Evolutionary conservation across 2,113 vertebrate species (phyloP), one percentile per base, ranked within the genome.

Genomic region (Prunella fulvescens): DNA sequence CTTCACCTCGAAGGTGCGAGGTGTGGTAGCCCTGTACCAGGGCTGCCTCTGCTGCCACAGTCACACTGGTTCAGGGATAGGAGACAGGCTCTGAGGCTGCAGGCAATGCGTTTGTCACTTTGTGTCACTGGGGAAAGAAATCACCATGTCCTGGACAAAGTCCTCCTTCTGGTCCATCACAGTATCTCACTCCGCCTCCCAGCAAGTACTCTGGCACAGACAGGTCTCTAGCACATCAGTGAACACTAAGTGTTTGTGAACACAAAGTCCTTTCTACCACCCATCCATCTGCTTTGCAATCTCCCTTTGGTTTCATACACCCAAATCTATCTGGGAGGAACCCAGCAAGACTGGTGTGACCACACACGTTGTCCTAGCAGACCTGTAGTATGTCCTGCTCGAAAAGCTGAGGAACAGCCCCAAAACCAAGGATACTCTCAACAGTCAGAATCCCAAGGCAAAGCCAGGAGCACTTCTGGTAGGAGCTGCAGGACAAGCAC

Each of bases 11-110:
- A 81, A 80, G 42, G 39, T 50, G 45, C 0, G 0, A 62, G 33
- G 9, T 58, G 44, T 56, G 35, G 45, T 29, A 61, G 54, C 42
- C 42, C 47, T 8, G 18, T 11, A 6, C 17, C 4, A 33, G 39
- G 45, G 19, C 56, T 62, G 76, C 19, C 33, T 8, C 10, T 19
- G 18, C 79, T 72, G 39, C 61, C 37, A 24, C 3, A 1, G 39
- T 20, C 37, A 57, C 7, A 8, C 7, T 0, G 0, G 19, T 26
- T 81, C 65, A 47, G 57, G 28, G 23, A 39, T 0, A 5, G n/a
- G 33, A 90, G 62, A 39, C 20, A 2, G 19, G 44, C 39, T 74
- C 28, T 19, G 9, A 3, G 6, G 11, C 57, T 44, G 42, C 40
- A 86, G 60, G 53, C 40, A 67, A 31, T 0, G 2, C 0, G 37